These are phyloP conservation scores for Akabosia matsudoensis DNA, from an alignment of 1,140 invertebrate genomes.

Conservation along the genomic window DNA sequence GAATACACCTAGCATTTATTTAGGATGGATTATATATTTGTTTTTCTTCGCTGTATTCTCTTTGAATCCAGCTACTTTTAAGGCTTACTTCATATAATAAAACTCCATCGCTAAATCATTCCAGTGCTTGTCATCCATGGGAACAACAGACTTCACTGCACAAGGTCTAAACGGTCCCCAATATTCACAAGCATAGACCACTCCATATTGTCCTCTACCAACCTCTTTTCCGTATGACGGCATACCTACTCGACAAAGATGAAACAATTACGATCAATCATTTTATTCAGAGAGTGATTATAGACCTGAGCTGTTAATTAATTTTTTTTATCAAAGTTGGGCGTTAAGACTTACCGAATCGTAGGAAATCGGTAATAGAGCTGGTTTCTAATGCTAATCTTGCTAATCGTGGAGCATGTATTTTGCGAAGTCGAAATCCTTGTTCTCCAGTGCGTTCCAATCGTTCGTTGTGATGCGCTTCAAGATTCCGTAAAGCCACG, in stretches of 20 bases:
- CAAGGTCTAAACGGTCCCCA: conserved; percentile 69
- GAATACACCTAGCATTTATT: conserved; percentile 64
- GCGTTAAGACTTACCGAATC: conserved; percentile 58
- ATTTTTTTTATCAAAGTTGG: neutral
- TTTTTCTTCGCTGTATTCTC: neutral
- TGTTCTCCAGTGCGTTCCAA: conserved; percentile 79
- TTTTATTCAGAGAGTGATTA: conserved; percentile 13
- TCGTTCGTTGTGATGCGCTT: conserved; percentile 66
- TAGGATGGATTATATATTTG: neutral
- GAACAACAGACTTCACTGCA: conserved; percentile 87
- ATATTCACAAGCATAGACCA: conserved; percentile 78
- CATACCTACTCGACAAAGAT: conserved; percentile 60
- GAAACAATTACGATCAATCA: conserved; percentile 2
- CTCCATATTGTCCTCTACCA: conserved; percentile 85
- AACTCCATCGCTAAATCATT: conserved; percentile 89
- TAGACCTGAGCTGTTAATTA: neutral
- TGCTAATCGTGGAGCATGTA: conserved; percentile 75
- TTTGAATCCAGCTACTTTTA: neutral
- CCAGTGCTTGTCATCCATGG: conserved; percentile 86
- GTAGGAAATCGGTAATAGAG: conserved; percentile 73
- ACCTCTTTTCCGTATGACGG: conserved; percentile 76
- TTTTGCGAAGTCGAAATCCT: conserved; percentile 70
- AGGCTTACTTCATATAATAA: conserved; percentile 69
- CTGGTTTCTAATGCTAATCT: conserved; percentile 80
- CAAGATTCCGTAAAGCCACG: conserved; percentile 64